These are phyloP conservation scores for Hippocampus barbouri DNA, from an alignment of 2,113 vertebrate species.

Conservation along the genomic window DNA sequence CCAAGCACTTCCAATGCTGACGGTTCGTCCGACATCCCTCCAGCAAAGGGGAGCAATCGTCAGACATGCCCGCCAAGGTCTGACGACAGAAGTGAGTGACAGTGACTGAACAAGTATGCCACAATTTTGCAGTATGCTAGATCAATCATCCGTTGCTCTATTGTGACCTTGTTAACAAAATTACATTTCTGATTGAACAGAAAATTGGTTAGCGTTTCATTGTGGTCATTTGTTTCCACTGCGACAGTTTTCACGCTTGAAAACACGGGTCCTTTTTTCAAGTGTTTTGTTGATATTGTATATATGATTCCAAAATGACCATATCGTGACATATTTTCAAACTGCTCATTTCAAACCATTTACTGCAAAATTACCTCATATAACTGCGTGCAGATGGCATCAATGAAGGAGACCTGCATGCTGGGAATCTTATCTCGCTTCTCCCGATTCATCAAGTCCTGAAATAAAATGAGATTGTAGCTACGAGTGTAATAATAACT, in stretches of 20 bases:
- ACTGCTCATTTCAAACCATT: background rate
- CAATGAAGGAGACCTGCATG: constrained; percentile 99
- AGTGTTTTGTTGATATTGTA: background rate
- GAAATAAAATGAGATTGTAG: constrained; percentile 5
- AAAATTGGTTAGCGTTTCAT: background rate
- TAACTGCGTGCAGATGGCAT: constrained; percentile 90
- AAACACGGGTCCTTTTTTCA: background rate
- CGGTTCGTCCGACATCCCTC: constrained; percentile 91
- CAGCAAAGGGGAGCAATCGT: constrained; percentile 85
- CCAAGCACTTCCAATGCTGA: constrained; percentile 87
- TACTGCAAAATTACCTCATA: constrained; percentile 81
- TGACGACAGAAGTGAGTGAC: constrained; percentile 38
- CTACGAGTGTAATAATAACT: background rate
- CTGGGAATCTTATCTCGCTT: constrained; percentile 97
- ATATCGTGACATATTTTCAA: background rate
- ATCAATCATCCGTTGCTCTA: background rate
- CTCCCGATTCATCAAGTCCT: constrained; percentile 99
- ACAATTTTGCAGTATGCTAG: background rate
- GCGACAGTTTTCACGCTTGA: background rate
- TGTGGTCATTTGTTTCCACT: background rate
- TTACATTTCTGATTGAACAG: background rate
- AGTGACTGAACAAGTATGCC: background rate
- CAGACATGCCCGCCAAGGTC: constrained; percentile 84
- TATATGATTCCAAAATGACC: background rate
- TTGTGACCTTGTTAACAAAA: background rate